phyloP scores from a whole-genome alignment of 2,888 invertebrate genomes.

The Folsomia candida region DNA sequence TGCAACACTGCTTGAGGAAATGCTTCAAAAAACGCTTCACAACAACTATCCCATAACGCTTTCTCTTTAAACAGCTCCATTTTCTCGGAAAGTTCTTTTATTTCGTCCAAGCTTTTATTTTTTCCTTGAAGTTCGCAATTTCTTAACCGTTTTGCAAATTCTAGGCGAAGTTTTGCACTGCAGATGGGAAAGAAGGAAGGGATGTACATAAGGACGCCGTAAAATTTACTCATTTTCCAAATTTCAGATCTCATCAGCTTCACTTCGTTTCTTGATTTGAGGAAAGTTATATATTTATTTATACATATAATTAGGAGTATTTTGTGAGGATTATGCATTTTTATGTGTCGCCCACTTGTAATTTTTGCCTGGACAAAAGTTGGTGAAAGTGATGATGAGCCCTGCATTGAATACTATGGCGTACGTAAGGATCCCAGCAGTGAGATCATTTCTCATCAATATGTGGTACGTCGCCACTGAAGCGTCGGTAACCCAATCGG shows the following conservation, averaged over 20 bases:
- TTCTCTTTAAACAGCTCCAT: conserved; percentile 18
- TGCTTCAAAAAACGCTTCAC: conserved; percentile 23
- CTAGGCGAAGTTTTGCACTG: conserved; percentile 8
- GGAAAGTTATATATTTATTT: not conserved
- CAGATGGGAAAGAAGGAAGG: conserved; percentile 28
- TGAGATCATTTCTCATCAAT: not conserved
- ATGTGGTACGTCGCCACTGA: conserved; percentile 9
- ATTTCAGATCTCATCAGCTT: not conserved
- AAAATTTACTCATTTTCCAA: conserved; percentile 16
- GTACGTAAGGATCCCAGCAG: conserved; percentile 8
- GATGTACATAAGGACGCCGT: conserved; percentile 19
- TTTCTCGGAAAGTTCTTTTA: not conserved
- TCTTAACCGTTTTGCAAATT: conserved; percentile 6
- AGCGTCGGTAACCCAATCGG: conserved; percentile 23
- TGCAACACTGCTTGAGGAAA: conserved; percentile 25
- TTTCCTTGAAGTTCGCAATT: not conserved
- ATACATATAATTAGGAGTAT: not conserved
- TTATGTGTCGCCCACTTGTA: not conserved
- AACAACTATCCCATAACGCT: conserved; percentile 19
- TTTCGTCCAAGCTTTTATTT: not conserved
- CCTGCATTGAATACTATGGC: conserved; percentile 21
- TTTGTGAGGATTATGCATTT: not conserved
- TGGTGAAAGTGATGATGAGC: conserved; percentile 19
- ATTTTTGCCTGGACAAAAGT: conserved; percentile 13
- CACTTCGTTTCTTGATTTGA: not conserved